These are phyloP conservation scores for Geotrypetes seraphini DNA, from an alignment of 2,797 vertebrate species.

Conservation along the genomic window DNA sequence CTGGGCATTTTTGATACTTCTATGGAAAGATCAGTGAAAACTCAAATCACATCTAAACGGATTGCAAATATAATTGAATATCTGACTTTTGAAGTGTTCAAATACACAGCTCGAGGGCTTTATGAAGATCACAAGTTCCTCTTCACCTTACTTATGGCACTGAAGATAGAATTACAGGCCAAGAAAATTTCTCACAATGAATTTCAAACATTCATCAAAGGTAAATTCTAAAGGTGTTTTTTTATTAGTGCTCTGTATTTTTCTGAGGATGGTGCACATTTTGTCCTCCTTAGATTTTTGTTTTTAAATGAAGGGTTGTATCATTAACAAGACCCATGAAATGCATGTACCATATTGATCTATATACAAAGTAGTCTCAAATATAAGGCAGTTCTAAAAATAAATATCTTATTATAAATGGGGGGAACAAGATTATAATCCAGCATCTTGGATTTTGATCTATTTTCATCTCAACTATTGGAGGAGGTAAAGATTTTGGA, in stretches of 20 bases:
- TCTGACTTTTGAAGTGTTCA: conserved; percentile 66
- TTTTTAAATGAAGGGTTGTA: not conserved
- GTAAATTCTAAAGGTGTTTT: conserved; percentile 35
- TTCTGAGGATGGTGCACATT: not conserved
- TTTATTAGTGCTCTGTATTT: no score
- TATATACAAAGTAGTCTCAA: no score
- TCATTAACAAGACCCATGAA: no score
- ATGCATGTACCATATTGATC: no score
- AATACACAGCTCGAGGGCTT: conserved; percentile 62
- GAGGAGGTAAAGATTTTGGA: no score
- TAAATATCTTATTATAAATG: no score
- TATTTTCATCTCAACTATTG: no score
- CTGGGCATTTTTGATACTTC: conserved; percentile 68
- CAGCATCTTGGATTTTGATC: no score
- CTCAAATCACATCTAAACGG: conserved; percentile 64
- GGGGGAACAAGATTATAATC: no score
- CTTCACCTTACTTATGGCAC: conserved; percentile 66
- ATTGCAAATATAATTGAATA: conserved; percentile 56
- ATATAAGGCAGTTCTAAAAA: no score
- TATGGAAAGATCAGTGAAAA: conserved; percentile 55
- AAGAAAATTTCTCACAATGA: conserved; percentile 61
- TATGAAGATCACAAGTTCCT: conserved; percentile 73
- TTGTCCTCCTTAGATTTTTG: not conserved
- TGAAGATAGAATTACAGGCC: conserved; percentile 71
- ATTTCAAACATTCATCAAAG: conserved; percentile 72